Evolutionary conservation across 2,888 invertebrate genomes (phyloP).

Genomic region (Odontocolon sp.): DNA sequence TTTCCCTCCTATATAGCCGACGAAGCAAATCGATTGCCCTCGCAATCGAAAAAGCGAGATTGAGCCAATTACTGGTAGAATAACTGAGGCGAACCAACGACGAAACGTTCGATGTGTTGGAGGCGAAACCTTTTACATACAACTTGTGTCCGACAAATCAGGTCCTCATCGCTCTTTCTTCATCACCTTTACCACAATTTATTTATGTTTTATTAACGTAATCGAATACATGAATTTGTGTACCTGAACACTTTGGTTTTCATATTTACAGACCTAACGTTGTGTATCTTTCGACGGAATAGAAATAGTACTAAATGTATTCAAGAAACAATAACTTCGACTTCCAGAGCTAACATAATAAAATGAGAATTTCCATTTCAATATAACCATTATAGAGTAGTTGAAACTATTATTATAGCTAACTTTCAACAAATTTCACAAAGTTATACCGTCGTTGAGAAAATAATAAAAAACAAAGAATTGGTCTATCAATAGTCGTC

Average conservation of each 20-base stretch:
- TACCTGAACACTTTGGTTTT: too few species aligned
- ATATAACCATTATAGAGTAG: too few species aligned
- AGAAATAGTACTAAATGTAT: too few species aligned
- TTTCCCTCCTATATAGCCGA: conserved; percentile 34
- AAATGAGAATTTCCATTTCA: too few species aligned
- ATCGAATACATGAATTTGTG: too few species aligned
- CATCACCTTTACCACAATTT: background rate
- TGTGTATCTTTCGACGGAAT: too few species aligned
- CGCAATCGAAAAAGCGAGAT: conserved; percentile 64
- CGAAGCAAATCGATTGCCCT: conserved; percentile 72
- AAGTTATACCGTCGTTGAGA: too few species aligned
- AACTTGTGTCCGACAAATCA: conserved; percentile 46
- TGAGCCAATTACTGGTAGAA: conserved; percentile 53
- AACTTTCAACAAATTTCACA: too few species aligned
- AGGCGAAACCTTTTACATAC: conserved; percentile 27
- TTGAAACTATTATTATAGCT: too few species aligned
- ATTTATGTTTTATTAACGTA: background rate
- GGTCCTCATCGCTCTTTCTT: background rate
- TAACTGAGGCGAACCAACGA: conserved; percentile 13
- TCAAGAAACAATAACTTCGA: too few species aligned
- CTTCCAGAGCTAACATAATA: too few species aligned
- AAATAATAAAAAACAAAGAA: conserved; percentile 6
- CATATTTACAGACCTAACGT: too few species aligned
- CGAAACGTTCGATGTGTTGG: conserved; percentile 26
- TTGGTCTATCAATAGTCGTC: conserved; percentile 1